A percentile compares a stretch with the other conserved stretches of the same genome.
Evolutionary conservation across 2,888 invertebrate species (phyloP).

Genomic region (Oscheius sp.): DNA sequence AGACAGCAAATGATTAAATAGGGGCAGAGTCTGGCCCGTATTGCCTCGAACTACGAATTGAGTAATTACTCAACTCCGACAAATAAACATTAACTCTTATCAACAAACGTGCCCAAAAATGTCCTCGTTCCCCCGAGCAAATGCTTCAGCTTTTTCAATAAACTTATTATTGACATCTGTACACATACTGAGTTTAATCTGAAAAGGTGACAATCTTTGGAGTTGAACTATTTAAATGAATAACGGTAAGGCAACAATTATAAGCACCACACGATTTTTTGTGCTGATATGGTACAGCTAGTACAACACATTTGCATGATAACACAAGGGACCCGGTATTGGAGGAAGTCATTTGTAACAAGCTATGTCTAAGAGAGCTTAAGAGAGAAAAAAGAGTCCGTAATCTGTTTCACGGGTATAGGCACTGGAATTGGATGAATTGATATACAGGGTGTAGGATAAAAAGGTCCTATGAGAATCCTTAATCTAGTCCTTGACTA

Average conservation of each 20-base stretch:
- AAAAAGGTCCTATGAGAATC: constrained; percentile 15
- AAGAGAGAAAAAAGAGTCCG: neutral
- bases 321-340: constrained; percentile 10
- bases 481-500: constrained; percentile 13
- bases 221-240: neutral
- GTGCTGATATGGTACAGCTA: constrained; percentile 20
- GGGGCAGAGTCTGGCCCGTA: constrained; percentile 58
- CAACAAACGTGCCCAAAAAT: neutral
- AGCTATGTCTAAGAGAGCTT: neutral
- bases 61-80: constrained; percentile 30
- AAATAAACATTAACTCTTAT: constrained; percentile 5
- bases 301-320: constrained; percentile 17
- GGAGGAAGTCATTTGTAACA: constrained; percentile 18
- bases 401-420: constrained; percentile 27
- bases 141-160: constrained; percentile 9
- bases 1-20: constrained; percentile 33
- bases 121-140: neutral
- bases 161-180: constrained; percentile 28
- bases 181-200: constrained; percentile 16
- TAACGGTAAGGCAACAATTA: constrained; percentile 22
- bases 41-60: constrained; percentile 56
- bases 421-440: constrained; percentile 18
- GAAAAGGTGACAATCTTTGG: constrained; percentile 15
- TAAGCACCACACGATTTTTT: constrained; percentile 20
- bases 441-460: constrained; percentile 8